phyloP scores from a whole-genome alignment of 2,797 vertebrate species.

The Corythornis leucogaster region DNA sequence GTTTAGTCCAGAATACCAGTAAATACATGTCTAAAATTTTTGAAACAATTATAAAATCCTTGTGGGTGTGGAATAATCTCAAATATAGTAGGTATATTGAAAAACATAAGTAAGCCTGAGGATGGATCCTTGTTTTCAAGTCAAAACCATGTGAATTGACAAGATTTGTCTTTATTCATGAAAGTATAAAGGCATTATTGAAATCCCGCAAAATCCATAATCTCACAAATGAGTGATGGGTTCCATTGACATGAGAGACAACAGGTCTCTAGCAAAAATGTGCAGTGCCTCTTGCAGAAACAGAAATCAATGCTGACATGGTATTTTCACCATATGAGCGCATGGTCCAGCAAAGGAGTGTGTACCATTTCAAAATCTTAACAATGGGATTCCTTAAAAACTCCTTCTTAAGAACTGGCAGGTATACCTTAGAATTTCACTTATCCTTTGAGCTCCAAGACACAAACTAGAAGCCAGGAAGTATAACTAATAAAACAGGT shows the following conservation, averaged over 20 bases:
- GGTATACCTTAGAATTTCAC: neutral
- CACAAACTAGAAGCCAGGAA: neutral
- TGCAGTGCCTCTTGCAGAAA: neutral
- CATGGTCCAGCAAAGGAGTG: fast-evolving
- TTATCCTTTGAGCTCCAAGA: neutral
- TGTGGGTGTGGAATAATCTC: neutral
- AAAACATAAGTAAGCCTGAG: neutral
- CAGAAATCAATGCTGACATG: neutral
- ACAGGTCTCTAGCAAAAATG: neutral
- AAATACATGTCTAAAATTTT: neutral
- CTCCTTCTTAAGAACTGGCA: neutral
- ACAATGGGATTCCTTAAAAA: neutral
- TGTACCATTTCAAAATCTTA: neutral
- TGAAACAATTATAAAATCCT: neutral
- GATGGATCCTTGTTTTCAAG: neutral
- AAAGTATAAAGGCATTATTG: neutral
- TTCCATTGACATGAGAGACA: neutral
- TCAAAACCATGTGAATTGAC: neutral
- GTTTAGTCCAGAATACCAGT: neutral
- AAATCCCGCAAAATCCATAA: neutral
- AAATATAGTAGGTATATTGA: neutral
- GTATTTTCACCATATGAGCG: neutral
- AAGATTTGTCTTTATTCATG: neutral
- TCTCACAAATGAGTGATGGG: neutral
- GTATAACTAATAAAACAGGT: neutral